Conservation (phyloP, 2,888 invertebrate species). For the Apotomis betuletana region DNA sequence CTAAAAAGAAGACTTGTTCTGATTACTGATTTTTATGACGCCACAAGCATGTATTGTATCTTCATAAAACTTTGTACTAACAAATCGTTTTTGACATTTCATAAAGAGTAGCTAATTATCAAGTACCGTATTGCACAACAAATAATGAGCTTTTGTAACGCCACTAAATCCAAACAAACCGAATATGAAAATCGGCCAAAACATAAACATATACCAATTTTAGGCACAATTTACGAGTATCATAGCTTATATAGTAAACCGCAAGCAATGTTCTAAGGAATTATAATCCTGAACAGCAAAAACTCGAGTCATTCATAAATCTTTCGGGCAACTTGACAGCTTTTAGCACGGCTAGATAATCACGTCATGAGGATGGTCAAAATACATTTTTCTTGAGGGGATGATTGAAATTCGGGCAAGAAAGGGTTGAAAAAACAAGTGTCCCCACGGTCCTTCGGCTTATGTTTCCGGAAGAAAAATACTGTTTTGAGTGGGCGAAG, state of each 20-base stretch:
- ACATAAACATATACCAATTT: too few species aligned
- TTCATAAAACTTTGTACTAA: too few species aligned
- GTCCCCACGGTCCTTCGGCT: background rate
- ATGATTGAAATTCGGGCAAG: slow-evolving; percentile 7
- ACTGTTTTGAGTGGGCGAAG: slow-evolving; percentile 1
- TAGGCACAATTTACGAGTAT: too few species aligned
- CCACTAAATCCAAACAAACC: too few species aligned
- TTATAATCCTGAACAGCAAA: background rate
- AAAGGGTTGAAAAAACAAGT: slow-evolving; percentile 14
- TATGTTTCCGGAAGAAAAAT: slow-evolving; percentile 19
- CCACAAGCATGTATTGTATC: too few species aligned
- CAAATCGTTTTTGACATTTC: too few species aligned
- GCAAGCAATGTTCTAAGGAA: slow-evolving; percentile 7
- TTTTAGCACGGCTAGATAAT: slow-evolving; percentile 2
- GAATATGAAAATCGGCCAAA: too few species aligned
- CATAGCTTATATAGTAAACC: background rate
- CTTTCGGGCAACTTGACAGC: background rate
- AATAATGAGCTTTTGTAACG: too few species aligned
- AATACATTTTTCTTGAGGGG: slow-evolving; percentile 11
- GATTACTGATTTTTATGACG: too few species aligned
- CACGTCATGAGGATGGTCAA: background rate
- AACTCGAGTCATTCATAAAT: slow-evolving; percentile 32
- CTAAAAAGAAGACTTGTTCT: too few species aligned
- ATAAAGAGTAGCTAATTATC: too few species aligned
- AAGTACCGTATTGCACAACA: too few species aligned